phyloP scores from a whole-genome alignment of 2,113 vertebrate genomes.

The Psettodes erumei region DNA sequence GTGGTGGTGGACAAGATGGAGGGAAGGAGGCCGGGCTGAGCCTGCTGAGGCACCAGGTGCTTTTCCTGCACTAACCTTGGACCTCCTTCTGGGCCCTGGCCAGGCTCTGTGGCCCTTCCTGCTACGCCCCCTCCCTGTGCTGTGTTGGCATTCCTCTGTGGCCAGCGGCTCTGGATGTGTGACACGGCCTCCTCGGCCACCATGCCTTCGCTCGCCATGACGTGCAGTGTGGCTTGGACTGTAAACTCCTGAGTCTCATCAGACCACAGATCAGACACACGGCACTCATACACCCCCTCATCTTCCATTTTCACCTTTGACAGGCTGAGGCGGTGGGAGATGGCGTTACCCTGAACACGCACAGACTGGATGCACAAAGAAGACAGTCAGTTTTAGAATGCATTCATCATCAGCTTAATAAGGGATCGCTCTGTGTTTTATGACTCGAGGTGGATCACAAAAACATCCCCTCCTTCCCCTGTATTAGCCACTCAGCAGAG shows the following conservation, averaged over 20 bases:
- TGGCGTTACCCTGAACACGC: slow-evolving; percentile 94
- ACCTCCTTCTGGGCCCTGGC: slow-evolving; percentile 40
- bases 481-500: slow-evolving; percentile 32
- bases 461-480: slow-evolving; percentile 1
- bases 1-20: slow-evolving; percentile 70
- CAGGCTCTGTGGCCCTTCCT: slow-evolving; percentile 77
- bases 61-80: slow-evolving; percentile 68
- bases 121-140: slow-evolving; percentile 49
- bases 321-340: slow-evolving; percentile 92
- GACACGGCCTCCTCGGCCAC: slow-evolving; percentile 93
- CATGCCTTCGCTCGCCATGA: slow-evolving; percentile 87
- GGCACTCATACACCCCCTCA: slow-evolving; percentile 93
- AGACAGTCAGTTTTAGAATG: not conserved
- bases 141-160: slow-evolving; percentile 82
- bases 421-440: slow-evolving; percentile 14
- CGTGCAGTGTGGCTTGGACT: slow-evolving; percentile 88
- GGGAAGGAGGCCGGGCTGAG: slow-evolving; percentile 67
- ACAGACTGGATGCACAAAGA: slow-evolving; percentile 86
- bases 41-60: slow-evolving; percentile 70
- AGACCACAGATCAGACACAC: slow-evolving; percentile 92
- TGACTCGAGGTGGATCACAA: not conserved
- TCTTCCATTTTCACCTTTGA: slow-evolving; percentile 90
- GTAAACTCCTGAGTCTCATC: slow-evolving; percentile 91
- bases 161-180: slow-evolving; percentile 90
- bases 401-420: slow-evolving; percentile 12